A percentile compares a stretch with the other conserved stretches of the same genome.
Conservation (phyloP, 2,888 invertebrate species). For the Metacarcinus magister region DNA sequence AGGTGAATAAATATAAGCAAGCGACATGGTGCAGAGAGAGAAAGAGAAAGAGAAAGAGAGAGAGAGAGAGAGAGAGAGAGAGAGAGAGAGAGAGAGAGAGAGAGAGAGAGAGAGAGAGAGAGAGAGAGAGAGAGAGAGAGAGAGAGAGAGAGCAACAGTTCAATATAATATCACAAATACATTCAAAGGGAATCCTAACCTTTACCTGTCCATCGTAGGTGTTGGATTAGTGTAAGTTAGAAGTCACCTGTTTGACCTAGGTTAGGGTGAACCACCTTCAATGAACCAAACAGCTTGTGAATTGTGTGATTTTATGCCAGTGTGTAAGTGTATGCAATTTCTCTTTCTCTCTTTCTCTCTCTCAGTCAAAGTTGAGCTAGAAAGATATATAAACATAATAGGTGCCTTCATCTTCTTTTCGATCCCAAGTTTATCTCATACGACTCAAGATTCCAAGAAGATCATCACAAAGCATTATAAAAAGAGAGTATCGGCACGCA, state of each 20-base stretch:
- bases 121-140: background rate
- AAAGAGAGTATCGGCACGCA: background rate
- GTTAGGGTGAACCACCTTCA: background rate
- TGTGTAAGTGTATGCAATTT: background rate
- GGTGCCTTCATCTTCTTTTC: background rate
- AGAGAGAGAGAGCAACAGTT: background rate
- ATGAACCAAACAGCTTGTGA: background rate
- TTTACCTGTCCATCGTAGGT: background rate
- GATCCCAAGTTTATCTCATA: background rate
- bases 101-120: background rate
- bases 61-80: constrained; percentile 28
- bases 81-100: constrained; percentile 46
- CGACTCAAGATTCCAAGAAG: background rate
- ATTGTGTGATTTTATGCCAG: background rate
- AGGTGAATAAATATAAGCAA: background rate
- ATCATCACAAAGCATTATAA: background rate
- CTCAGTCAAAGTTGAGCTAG: background rate
- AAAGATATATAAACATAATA: background rate
- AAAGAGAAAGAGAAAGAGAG: no score
- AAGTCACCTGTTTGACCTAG: background rate
- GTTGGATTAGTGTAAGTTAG: background rate
- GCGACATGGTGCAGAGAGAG: background rate
- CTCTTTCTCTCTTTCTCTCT: background rate
- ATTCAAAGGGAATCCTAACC: background rate
- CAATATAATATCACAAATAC: background rate